Conservation (phyloP, 35 echinoderm and acorn worm genomes). For the Apostichopus californicus region DNA sequence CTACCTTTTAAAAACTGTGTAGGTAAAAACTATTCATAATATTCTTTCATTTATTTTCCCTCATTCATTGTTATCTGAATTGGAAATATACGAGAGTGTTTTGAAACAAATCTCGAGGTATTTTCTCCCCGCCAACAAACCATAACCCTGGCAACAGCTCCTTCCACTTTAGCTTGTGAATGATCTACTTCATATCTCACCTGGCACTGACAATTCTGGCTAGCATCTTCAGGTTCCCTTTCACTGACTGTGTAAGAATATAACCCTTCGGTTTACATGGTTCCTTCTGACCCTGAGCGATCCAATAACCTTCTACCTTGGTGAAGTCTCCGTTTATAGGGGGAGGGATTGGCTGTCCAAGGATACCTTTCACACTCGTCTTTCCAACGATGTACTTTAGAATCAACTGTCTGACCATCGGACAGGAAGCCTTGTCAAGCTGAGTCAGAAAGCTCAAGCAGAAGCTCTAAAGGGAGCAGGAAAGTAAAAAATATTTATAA, state of each 20-base stretch:
- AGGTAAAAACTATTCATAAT: too few relatives aligned
- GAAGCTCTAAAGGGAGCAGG: slow-evolving; percentile 70
- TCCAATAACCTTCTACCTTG: slow-evolving; percentile 99
- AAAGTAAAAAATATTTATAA: too few relatives aligned
- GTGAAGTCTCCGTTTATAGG: slow-evolving; percentile 62
- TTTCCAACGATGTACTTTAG: slow-evolving; percentile 82
- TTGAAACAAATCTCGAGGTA: too few relatives aligned
- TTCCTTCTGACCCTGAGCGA: slow-evolving; percentile 69
- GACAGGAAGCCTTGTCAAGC: slow-evolving; percentile 90
- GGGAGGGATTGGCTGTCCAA: slow-evolving; percentile 91
- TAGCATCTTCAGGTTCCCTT: slow-evolving; percentile 81
- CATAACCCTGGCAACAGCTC: too few relatives aligned
- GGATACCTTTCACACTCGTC: slow-evolving; percentile 68
- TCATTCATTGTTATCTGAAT: too few relatives aligned
- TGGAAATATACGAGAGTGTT: too few relatives aligned
- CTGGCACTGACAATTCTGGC: slow-evolving; percentile 86
- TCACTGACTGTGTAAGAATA: slow-evolving; percentile 86
- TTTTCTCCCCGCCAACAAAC: too few relatives aligned
- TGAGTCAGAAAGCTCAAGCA: slow-evolving; percentile 96
- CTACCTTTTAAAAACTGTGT: too few relatives aligned
- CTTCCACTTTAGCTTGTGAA: too few relatives aligned
- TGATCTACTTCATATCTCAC: slow-evolving; percentile 45
- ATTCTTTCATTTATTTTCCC: too few relatives aligned
- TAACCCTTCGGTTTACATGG: slow-evolving; percentile 64
- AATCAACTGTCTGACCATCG: slow-evolving; percentile 84